Evolutionary conservation across 2,113 vertebrate genomes (phyloP), one percentile per base, ranked within the genome.

Genomic region (Mesoclemmys tuberculata): DNA sequence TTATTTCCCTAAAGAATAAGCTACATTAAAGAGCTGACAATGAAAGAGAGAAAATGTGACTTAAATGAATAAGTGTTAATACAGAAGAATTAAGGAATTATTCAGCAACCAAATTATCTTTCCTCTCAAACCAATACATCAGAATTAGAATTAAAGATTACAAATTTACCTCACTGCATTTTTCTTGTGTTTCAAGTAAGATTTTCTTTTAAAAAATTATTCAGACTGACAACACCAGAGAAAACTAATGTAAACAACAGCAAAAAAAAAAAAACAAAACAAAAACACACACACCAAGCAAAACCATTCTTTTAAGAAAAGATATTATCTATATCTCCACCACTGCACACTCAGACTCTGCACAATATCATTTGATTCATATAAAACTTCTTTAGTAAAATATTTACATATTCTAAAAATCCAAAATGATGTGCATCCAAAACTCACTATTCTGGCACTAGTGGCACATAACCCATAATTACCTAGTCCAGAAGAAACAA

Each of bases 341-440:
- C 82, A 91, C 92, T 82, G 92, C 87, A 95, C 89, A 87, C 91
- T 64, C 27, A 79, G 85, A 92, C 86, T 94, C 95, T 13, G 93
- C 85, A 51, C 91, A 96, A 96, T 82, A 92, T 82, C 68, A 95
- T 94, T 95, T 35, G 88, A 90, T 92, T 93, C 96, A 94, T 84
- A 92, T 96, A 93, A 79, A 96, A 97, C 96, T 98, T 95, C 44
- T 87, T 95, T 91, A 80, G 91, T 94, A 87, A 97, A 92, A 82
- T 97, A 81, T 96, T 95, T 93, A 97, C 91, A 95, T 85, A 94
- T 97, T 35, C 61, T 90, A 2, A 96, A 95, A 96, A 93, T 84
- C 91, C 96, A 93, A 93, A 85, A 96, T 93, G 94, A 96, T 90
- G 85, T 90, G 83, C 78, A 61, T 83, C 83, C 78, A 56, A 46